Base-by-base conservation (phyloP, 2,113 vertebrate genomes). In the Numenius arquata region DNA sequence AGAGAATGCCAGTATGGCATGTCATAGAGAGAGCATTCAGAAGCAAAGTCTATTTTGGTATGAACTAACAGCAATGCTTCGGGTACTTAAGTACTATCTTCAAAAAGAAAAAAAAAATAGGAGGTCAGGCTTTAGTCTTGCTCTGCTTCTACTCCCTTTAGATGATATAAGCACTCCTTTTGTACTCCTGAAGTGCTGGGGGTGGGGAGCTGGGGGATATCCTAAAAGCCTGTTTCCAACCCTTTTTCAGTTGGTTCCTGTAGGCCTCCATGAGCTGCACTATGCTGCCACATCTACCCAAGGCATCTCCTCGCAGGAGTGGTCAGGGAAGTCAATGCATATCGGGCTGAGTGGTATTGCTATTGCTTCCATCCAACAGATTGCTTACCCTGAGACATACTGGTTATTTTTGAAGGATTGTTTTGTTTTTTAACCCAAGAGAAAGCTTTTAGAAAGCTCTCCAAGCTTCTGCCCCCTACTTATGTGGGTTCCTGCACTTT, bases 401-500 rank as follows among this genome's bases (percentile, higher is more conserved):
- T 59, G 73, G 62, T 84, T 93, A 66, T 82, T 92, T 94, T 36
- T 93, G 89, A 96, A 95, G 79, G 83, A 93, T 71, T 92, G 65
- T 53, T 96, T 94, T 82, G 73, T 26, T 71, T 95, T 94, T 88
- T 76, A 89, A 94, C 76, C 48, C 75, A 82, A 67, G 78, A 95
- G 89, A 96, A 90, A 95, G 95, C 47, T 94, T 97, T 96, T 68
- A 95, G 91, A 94, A 96, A 95, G 95, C 85, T 96, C 45, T 41
- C 85, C 79, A 83, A 89, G 82, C 85, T 85, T 92, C 92, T 95
- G 89, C 90, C 91, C 95, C 91, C 80, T 95, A 78, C 89, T 97
- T 93, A 88, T 75, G 89, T 95, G 93, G 91, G 96, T 94, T 95
- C 52, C 85, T 96, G 94, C 92, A 97, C 96, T 97, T 97, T 96